These are phyloP conservation scores for Heteronetta atricapilla DNA, from an alignment of 2,113 vertebrate genomes.

Conservation along the genomic window DNA sequence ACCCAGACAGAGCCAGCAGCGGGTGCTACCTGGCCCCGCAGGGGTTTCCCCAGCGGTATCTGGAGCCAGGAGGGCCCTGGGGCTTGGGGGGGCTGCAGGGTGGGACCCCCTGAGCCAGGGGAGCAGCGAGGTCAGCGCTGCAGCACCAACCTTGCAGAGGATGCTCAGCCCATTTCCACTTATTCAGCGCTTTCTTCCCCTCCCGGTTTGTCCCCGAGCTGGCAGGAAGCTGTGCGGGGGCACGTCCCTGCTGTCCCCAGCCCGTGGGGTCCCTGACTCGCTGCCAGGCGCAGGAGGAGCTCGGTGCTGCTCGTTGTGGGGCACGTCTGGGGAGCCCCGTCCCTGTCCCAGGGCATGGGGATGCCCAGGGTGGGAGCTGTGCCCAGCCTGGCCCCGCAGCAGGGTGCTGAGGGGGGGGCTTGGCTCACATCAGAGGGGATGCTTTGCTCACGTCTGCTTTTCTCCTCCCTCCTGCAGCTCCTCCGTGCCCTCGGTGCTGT, in stretches of 20 bases:
- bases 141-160: neutral
- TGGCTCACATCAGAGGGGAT: neutral
- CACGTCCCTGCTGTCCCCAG: fast-evolving
- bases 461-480: conserved; percentile 16
- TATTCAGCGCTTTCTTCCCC: neutral
- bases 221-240: neutral
- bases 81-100: neutral
- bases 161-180: neutral
- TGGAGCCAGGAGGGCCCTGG: neutral
- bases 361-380: neutral
- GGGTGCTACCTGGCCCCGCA: neutral
- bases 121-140: neutral
- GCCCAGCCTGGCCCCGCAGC: neutral
- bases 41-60: neutral
- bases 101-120: neutral
- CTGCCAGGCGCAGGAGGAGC: neutral
- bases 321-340: neutral
- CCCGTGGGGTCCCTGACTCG: fast-evolving
- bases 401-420: neutral
- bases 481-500: neutral
- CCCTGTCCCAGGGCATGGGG: neutral
- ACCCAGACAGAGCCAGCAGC: neutral
- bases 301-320: neutral
- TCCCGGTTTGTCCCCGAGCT: neutral
- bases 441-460: neutral